Evolutionary conservation across 2,113 vertebrate genomes (phyloP), one percentile per base, ranked within the genome.

Genomic region (Catagonus wagneri): DNA sequence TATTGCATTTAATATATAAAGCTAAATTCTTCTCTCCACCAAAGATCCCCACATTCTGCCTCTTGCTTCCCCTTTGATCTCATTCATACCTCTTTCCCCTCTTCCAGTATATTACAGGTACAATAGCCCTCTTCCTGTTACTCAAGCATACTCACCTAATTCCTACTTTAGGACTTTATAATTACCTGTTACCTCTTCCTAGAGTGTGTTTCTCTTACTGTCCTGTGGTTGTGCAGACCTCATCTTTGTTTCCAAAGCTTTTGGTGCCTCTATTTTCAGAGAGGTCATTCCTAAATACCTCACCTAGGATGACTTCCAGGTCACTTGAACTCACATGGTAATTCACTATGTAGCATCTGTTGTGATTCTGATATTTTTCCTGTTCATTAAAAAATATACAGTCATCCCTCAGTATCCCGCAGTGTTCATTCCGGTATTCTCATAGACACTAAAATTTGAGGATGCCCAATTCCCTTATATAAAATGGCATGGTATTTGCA

Each of bases 1-100:
- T 58, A 39, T 54, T 81, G 32, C n/a, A 29, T 54, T 88, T 72
- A 92, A 27, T 54, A 72, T 54, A 72, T 88, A 81, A 93, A 93
- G 11, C 13, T 39, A 39, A 89, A 36, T 52, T 69, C 10, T 69
- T 52, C 23, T 69, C 17, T 79, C 7, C 54, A 27, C 7, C n/a
- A 13, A 44, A 19, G 22, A 71, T 9, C 65, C n/a, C 34, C 36
- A 12, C 75, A 72, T 54, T 63, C 56, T 94, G 39, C 19, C 39
- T 72, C n/a, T 69, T 60, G 36, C 61, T 69, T 79, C 12, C 36
- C 2, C 12, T 69, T 60, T 27, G 16, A 78, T 29, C 34, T 29
- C 36, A 50, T 16, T 60, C 3, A 1, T 78, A 50, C 22, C 74
- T 44, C 34, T 86, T 78, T 27, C 22, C 52, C 13, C 29, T 87